Conservation (phyloP, 2,888 invertebrate species). For the Ligdia adustata region DNA sequence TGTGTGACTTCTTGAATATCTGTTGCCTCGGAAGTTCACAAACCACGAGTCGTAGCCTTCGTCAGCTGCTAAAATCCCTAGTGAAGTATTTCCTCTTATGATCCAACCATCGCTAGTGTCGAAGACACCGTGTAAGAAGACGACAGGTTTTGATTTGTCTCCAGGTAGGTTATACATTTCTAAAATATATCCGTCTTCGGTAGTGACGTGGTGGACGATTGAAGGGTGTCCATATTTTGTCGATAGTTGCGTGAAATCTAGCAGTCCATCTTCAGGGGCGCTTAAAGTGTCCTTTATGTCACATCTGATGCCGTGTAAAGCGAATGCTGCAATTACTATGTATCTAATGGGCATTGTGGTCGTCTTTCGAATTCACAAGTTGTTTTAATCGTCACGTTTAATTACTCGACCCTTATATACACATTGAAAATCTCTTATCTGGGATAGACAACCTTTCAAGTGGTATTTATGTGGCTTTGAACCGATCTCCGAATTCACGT, state of each 20-base stretch:
- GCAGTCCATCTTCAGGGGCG: conserved; percentile 24
- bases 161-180: conserved; percentile 43
- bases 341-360: conserved; percentile 4
- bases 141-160: conserved; percentile 32
- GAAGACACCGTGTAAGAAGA: conserved; percentile 45
- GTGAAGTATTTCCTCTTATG: conserved; percentile 42
- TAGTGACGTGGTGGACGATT: conserved; percentile 38
- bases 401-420: conserved; percentile 14
- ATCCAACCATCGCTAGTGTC: conserved; percentile 47
- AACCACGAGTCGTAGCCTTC: conserved; percentile 49
- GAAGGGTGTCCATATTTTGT: conserved; percentile 34
- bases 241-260: conserved; percentile 37
- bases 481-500: conserved; percentile 4
- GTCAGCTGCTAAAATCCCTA: conserved; percentile 39
- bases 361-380: too few species aligned
- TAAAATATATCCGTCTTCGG: conserved; percentile 51
- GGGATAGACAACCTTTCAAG: conserved; percentile 1
- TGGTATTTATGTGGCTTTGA: conserved; percentile 13
- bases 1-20: conserved; percentile 83
- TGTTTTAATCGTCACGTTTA: too few species aligned
- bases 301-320: conserved; percentile 1
- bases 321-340: background rate
- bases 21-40: conserved; percentile 56
- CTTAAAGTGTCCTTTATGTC: conserved; percentile 8
- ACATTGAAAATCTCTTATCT: conserved; percentile 14